phyloP scores from a whole-genome alignment of 2,113 vertebrate species.

The Meleagris gallopavo region DNA sequence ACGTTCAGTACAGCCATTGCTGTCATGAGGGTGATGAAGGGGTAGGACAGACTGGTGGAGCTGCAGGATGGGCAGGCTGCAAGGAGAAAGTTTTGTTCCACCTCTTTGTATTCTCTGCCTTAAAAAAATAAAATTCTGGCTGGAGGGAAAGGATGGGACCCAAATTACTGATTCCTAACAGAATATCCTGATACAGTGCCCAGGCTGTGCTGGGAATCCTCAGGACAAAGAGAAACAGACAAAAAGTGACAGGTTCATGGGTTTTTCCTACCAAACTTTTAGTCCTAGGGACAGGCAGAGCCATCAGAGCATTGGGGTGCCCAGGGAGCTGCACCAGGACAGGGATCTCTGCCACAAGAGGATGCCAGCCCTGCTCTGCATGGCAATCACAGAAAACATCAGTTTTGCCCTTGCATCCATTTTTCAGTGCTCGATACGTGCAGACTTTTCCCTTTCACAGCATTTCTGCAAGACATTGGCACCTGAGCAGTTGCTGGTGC shows the following conservation, averaged over 20 bases:
- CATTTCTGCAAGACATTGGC: neutral
- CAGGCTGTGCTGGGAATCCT: neutral
- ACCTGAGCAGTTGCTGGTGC: neutral
- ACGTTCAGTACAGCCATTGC: neutral
- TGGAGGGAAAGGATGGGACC: neutral
- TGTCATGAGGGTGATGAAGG: neutral
- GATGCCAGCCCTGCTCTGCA: neutral
- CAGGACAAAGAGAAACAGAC: neutral
- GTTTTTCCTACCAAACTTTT: neutral
- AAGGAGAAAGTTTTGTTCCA: neutral
- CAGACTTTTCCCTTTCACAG: neutral
- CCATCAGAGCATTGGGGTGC: neutral
- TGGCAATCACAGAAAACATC: neutral
- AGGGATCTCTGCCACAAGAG: neutral
- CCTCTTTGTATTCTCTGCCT: neutral
- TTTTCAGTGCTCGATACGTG: rapidly evolving
- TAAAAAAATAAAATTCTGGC: neutral
- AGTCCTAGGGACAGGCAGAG: neutral
- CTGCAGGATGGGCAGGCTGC: neutral
- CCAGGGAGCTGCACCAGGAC: neutral
- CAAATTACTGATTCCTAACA: conserved; percentile 1
- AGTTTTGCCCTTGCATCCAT: neutral
- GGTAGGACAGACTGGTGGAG: neutral
- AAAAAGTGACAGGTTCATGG: neutral
- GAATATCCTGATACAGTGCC: neutral